These are phyloP conservation scores for Malurus splendens DNA, from an alignment of 2,797 vertebrate genomes.

Conservation along the genomic window DNA sequence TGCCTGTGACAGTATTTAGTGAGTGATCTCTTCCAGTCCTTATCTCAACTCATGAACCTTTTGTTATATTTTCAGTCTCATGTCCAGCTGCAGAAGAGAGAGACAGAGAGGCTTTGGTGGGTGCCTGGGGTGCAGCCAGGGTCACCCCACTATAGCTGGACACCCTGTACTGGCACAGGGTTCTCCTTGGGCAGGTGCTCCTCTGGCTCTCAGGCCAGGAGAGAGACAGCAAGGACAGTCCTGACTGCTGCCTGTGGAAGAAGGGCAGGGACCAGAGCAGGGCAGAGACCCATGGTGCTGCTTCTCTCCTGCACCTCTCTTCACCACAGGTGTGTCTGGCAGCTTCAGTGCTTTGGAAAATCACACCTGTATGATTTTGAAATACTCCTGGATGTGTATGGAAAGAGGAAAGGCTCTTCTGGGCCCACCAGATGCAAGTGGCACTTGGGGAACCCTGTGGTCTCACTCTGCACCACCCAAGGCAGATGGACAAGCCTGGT, in stretches of 20 bases:
- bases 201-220: not conserved
- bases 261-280: not conserved
- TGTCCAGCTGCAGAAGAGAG: not conserved
- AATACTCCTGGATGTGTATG: not conserved
- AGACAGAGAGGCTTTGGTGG: not conserved
- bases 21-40: not conserved
- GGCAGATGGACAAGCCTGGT: not conserved
- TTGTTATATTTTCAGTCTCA: not conserved
- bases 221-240: not conserved
- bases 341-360: not conserved
- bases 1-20: not conserved
- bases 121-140: not conserved
- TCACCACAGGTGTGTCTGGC: not conserved
- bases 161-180: not conserved
- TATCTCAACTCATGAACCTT: not conserved
- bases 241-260: fast-evolving
- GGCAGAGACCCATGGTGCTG: not conserved
- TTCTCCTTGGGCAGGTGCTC: not conserved
- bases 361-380: fast-evolving
- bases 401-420: not conserved
- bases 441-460: not conserved
- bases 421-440: not conserved
- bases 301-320: not conserved
- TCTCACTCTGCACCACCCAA: not conserved
- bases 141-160: not conserved